Evolutionary conservation across 2,888 invertebrate species (phyloP), one percentile per base, ranked within the genome.

Genomic region (Chironomus tentans): DNA sequence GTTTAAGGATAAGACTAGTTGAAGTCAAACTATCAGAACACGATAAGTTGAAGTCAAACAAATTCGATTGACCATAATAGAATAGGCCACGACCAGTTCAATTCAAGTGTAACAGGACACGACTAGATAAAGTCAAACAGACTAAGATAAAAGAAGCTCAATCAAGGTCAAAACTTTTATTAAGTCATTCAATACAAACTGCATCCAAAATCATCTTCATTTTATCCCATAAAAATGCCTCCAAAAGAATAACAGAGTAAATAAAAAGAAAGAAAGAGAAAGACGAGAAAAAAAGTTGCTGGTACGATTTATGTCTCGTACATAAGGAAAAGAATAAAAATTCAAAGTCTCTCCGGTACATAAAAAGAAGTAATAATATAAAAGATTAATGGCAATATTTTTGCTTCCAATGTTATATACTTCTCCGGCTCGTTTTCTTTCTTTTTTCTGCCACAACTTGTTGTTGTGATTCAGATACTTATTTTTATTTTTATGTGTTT

Each of bases 341-440:
- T 72, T 72, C 72, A 72, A 72, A 72, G 72, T 62, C 62, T 62
- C 61, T 24, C 22, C 56, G 72, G 50, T 72, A 72, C 72, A 72
- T 72, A 72, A 62, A 72, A 72, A 21, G 61, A 72, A 72, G 72
- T 72, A 72, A 72, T 72, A 72, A 72, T 72, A 72, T 62, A 62
- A 72, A 72, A 72, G 72, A 72, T 72, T 72, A 72, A 72, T 72
- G 72, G 72, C 72, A 72, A 72, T 72, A 72, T 72, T 72, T 72
- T 72, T 65, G 65, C 50, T 56, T 71, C 71, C 71, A 71, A 65
- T 72, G 56, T 50, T 72, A 72, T 72, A 72, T 72, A 72, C 72
- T 46, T 38, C 38, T 38, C 38, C 38, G 38, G 38, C 10, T 38
- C 38, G 38, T 38, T 72, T 72, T 61, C 50, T 28, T 70, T 47